Percentiles rank a stretch among this genome's conserved stretches.
Evolutionary conservation across 2,113 vertebrate species (phyloP).

Genomic region (Triplophysa dalaica): DNA sequence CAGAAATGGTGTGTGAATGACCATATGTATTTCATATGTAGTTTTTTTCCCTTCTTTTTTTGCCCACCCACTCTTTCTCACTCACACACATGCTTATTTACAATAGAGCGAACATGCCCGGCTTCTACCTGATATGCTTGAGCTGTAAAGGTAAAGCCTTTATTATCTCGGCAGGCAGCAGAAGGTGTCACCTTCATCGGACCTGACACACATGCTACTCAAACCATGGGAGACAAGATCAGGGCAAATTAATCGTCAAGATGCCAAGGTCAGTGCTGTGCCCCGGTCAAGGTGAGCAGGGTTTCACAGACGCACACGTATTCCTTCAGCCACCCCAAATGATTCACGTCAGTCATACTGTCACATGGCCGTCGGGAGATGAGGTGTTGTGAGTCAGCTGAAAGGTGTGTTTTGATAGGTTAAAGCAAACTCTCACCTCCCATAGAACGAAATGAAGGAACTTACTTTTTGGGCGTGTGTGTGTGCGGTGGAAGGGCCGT

Average conservation of each 20-base stretch:
- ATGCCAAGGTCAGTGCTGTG: constrained; percentile 83
- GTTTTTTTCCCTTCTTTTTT: constrained; percentile 1
- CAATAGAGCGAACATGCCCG: constrained; percentile 34
- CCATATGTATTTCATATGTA: constrained; percentile 54
- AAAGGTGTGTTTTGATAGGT: neutral
- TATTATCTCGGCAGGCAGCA: constrained; percentile 84
- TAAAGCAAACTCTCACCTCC: neutral
- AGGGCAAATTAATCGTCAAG: constrained; percentile 87
- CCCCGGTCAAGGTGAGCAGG: constrained; percentile 83
- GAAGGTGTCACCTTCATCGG: constrained; percentile 92
- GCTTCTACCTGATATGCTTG: constrained; percentile 70
- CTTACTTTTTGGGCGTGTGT: constrained; percentile 26
- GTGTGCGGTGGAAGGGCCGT: constrained; percentile 10
- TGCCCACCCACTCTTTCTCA: constrained; percentile 39
- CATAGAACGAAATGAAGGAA: neutral
- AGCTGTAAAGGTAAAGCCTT: constrained; percentile 77
- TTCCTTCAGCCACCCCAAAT: constrained; percentile 18
- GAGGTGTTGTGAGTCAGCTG: constrained; percentile 53
- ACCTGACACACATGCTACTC: constrained; percentile 86
- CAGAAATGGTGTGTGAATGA: constrained; percentile 56
- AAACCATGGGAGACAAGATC: constrained; percentile 90
- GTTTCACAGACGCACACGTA: constrained; percentile 28
- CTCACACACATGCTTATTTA: constrained; percentile 1
- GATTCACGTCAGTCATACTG: neutral
- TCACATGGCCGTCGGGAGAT: neutral